A percentile compares a stretch with the other conserved stretches of the same genome.
Conservation (phyloP, 2,797 vertebrate species). For the Myotis findleyi region DNA sequence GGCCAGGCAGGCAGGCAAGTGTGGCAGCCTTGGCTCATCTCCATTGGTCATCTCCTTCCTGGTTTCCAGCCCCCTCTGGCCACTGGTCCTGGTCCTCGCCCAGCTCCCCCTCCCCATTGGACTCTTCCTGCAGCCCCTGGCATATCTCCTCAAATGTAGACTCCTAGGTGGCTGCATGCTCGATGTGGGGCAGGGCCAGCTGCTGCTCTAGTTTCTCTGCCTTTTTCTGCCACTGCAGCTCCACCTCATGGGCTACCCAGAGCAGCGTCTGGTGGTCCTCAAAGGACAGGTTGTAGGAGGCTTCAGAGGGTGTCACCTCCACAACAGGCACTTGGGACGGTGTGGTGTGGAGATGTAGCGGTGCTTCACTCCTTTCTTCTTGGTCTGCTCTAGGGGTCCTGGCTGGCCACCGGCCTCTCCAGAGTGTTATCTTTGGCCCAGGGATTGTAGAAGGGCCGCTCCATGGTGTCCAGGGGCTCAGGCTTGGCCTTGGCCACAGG, state of each 20-base stretch:
- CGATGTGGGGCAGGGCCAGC: constrained; percentile 85
- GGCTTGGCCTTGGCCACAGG: constrained; percentile 54
- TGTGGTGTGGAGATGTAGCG: too few species aligned
- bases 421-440: constrained; percentile 84
- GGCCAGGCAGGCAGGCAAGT: fast-evolving
- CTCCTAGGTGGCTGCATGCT: constrained; percentile 90
- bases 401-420: too few species aligned
- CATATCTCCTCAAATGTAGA: constrained; percentile 88
- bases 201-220: constrained; percentile 87
- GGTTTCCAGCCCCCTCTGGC: background rate
- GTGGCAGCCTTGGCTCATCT: fast-evolving
- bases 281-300: constrained; percentile 95
- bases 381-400: too few species aligned
- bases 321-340: too few species aligned
- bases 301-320: constrained; percentile 85
- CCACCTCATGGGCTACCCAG: constrained; percentile 90
- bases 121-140: constrained; percentile 92
- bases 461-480: fast-evolving
- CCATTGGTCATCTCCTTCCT: background rate
- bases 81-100: background rate
- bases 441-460: constrained; percentile 91
- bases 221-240: constrained; percentile 89
- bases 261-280: constrained; percentile 94
- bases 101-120: constrained; percentile 74
- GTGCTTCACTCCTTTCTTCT: too few species aligned